Conservation (phyloP, 2,797 vertebrate genomes). For the Gadopsis bispinosus region DNA sequence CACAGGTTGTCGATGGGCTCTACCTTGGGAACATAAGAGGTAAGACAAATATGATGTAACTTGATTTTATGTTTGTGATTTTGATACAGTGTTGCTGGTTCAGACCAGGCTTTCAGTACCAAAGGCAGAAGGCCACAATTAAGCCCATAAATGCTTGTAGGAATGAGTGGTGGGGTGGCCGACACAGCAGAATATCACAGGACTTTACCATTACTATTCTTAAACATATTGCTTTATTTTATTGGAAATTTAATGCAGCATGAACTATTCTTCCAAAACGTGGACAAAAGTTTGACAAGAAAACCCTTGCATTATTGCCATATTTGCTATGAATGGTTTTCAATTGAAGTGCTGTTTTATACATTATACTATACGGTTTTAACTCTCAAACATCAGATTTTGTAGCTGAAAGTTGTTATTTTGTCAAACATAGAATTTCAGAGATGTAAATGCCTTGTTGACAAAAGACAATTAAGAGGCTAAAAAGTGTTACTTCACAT, state of each 20-base stretch:
- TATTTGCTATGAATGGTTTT: background rate
- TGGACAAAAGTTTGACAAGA: background rate
- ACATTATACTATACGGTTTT: background rate
- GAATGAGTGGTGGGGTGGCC: background rate
- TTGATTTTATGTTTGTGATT: conserved; percentile 18
- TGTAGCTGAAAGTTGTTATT: background rate
- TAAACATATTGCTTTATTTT: background rate
- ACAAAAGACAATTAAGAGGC: background rate
- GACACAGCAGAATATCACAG: background rate
- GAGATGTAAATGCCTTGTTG: background rate
- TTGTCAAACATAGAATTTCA: conserved; percentile 13
- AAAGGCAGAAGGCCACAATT: background rate
- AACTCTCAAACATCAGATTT: background rate
- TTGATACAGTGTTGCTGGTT: background rate
- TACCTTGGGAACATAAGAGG: conserved; percentile 92
- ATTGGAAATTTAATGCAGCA: background rate
- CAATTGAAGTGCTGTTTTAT: background rate
- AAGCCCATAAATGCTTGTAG: background rate
- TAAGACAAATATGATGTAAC: conserved; percentile 73
- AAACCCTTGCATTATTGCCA: background rate
- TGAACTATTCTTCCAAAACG: background rate
- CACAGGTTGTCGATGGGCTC: conserved; percentile 89
- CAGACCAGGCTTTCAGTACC: background rate
- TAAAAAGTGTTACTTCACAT: conserved; percentile 1
- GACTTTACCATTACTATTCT: background rate